These are phyloP conservation scores for Progne subis DNA, from an alignment of 2,113 vertebrate species.

Conservation along the genomic window DNA sequence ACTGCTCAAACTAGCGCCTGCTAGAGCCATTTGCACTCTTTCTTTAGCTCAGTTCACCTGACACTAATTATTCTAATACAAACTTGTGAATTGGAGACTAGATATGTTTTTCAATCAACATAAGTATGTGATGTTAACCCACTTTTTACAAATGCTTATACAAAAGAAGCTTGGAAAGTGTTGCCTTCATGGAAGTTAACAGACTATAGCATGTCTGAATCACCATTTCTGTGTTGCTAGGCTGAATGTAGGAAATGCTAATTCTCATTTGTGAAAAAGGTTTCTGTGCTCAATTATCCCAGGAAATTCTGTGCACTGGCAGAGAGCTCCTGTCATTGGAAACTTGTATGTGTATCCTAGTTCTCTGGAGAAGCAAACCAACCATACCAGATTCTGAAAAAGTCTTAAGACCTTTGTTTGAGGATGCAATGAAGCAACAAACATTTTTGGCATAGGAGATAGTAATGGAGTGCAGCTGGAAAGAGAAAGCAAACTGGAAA, in stretches of 20 bases:
- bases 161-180: not conserved
- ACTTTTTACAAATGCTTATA: not conserved
- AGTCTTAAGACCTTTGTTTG: not conserved
- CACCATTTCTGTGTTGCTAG: not conserved
- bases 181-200: not conserved
- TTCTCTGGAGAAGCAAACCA: not conserved
- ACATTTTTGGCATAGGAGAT: not conserved
- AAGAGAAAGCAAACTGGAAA: not conserved
- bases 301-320: not conserved
- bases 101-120: not conserved
- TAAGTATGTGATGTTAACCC: not conserved
- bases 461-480: not conserved
- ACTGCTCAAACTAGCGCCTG: not conserved
- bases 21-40: not conserved
- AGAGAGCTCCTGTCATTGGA: not conserved
- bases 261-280: not conserved
- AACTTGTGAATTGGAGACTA: not conserved
- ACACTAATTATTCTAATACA: not conserved
- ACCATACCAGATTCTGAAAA: not conserved
- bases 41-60: not conserved
- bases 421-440: not conserved
- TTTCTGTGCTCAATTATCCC: not conserved
- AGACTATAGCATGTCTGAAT: not conserved
- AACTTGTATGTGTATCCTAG: not conserved
- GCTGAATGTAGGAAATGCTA: not conserved